Conservation (phyloP, 2,113 vertebrate genomes). For the Nematolebias whitei region DNA sequence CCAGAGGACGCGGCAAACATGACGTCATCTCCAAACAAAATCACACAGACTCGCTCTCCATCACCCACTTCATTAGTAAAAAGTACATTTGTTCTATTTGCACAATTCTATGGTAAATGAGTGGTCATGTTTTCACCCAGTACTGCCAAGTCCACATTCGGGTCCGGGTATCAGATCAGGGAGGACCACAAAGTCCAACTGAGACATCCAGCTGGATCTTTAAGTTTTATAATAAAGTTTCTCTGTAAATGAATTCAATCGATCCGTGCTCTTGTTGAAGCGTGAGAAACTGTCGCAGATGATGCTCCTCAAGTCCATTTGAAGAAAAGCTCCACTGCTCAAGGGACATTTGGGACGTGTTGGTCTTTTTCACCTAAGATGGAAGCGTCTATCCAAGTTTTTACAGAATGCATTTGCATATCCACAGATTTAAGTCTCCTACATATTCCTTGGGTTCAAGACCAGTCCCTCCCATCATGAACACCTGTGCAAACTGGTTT, state of each 20-base stretch:
- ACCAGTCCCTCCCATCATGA: conserved; percentile 23
- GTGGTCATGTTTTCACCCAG: conserved; percentile 21
- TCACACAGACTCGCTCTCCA: conserved; percentile 14
- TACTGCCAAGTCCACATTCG: neutral
- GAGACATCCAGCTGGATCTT: conserved; percentile 33
- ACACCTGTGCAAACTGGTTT: conserved; percentile 21
- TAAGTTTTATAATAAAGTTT: conserved; percentile 40
- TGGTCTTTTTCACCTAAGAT: conserved; percentile 41
- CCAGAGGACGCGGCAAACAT: conserved; percentile 55
- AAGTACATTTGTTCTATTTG: conserved; percentile 49
- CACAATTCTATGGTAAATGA: conserved; percentile 31
- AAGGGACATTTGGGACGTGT: conserved; percentile 19
- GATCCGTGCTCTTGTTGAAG: conserved; percentile 29
- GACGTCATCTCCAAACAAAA: conserved; percentile 19
- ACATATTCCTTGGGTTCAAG: conserved; percentile 29
- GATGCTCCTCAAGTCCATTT: conserved; percentile 28
- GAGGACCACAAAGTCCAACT: conserved; percentile 24
- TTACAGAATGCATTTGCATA: conserved; percentile 56
- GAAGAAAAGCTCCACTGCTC: conserved; percentile 19
- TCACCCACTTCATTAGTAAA: conserved; percentile 25
- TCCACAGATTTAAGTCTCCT: conserved; percentile 46
- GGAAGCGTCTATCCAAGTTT: conserved; percentile 37
- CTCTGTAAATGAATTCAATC: conserved; percentile 27
- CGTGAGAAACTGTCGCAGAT: conserved; percentile 25
- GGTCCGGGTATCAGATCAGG: conserved; percentile 5